These are phyloP conservation scores for Nasonia oneida DNA, from an alignment of 2,888 invertebrate species.

Conservation along the genomic window DNA sequence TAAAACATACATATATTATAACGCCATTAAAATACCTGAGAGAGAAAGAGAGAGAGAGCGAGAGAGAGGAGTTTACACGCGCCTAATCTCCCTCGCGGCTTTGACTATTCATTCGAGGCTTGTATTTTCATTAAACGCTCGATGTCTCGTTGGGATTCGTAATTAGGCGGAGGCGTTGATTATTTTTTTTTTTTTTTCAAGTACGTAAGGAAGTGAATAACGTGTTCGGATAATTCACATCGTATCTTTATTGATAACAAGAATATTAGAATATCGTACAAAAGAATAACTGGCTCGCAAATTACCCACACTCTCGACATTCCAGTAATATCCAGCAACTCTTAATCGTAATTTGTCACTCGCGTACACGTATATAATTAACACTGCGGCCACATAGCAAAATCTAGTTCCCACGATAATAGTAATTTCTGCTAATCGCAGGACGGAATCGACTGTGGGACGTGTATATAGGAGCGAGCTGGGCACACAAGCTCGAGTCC, in stretches of 20 bases:
- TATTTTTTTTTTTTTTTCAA: not conserved
- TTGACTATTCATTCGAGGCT: constrained; percentile 14
- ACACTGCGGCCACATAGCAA: not conserved
- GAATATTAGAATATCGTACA: not conserved
- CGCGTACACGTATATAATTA: not conserved
- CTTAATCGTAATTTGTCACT: constrained; percentile 2
- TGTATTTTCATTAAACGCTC: constrained; percentile 8
- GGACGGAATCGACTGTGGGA: constrained; percentile 33
- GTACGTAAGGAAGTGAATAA: not conserved
- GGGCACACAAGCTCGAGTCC: not conserved
- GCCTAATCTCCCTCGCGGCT: not conserved
- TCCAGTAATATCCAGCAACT: not conserved
- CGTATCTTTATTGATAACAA: not conserved
- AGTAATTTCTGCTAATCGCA: constrained; percentile 48
- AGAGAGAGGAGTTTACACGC: not conserved
- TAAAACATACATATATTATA: constrained; percentile 78
- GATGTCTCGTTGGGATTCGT: not conserved
- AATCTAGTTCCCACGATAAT: constrained; percentile 51
- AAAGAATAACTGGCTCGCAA: too few species aligned
- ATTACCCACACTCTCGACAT: not conserved
- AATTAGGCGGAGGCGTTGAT: not conserved
- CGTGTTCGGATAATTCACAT: not conserved
- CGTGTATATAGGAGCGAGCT: not conserved
- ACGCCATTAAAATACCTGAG: constrained; percentile 75
- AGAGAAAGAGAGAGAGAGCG: not conserved